Evolutionary conservation across 2,797 vertebrate genomes (phyloP).

Genomic region (Masticophis lateralis): DNA sequence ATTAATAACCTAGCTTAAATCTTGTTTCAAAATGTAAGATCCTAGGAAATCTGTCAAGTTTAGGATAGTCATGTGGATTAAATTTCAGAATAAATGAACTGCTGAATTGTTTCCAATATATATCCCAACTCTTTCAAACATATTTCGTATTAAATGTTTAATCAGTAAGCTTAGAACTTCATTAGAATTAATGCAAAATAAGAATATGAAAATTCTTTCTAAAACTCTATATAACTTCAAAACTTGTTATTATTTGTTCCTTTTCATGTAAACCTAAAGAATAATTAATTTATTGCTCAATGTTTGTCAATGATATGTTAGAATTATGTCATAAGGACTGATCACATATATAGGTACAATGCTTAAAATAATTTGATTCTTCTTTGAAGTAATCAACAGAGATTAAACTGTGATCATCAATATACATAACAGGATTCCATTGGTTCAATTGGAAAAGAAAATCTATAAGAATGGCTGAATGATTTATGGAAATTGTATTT

Average conservation of each 20-base stretch:
- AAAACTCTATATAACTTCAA: neutral
- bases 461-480: neutral
- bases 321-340: neutral
- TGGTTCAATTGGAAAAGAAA: neutral
- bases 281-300: neutral
- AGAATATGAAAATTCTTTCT: neutral
- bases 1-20: constrained; percentile 25
- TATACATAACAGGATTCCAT: neutral
- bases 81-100: constrained; percentile 5
- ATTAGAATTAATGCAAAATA: constrained; percentile 6
- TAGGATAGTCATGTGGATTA: constrained; percentile 14
- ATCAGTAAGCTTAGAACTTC: neutral
- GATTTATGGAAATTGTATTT: neutral
- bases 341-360: neutral
- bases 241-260: neutral
- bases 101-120: neutral
- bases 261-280: neutral
- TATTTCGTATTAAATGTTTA: constrained; percentile 10
- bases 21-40: constrained; percentile 23
- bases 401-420: neutral
- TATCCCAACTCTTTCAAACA: neutral
- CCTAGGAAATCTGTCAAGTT: constrained; percentile 27
- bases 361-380: neutral
- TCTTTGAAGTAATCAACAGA: neutral
- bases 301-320: neutral